Base-by-base conservation (phyloP, 2,797 vertebrate species). In the Chelon auratus region DNA sequence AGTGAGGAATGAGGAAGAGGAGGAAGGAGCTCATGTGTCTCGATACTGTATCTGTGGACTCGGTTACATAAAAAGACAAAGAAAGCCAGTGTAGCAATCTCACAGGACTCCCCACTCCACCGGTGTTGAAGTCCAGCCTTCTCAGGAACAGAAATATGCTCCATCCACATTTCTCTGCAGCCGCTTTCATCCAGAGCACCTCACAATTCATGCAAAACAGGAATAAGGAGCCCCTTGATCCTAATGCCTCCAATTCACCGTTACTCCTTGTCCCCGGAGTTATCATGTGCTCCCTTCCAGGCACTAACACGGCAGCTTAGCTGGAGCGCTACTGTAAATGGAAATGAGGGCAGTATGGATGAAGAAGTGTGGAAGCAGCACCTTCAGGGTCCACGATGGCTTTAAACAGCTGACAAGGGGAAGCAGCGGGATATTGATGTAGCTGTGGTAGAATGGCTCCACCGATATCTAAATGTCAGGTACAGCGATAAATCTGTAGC, bases 341-440 rank as follows among this genome's bases (percentile, higher is more conserved):
- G 63, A 72, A 83, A 76, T 65, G 65, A 84, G 73, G 67, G 66
- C 63, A 65, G 10, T 72, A 63, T 84, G 72, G 82, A 76, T 79
- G 80, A 58, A 64, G 76, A 81, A 64, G 72, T 78, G 75, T 78
- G 40, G 65, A 84, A 79, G 56, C 68, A 62, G 75, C 75, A 72
- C 71, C 67, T 82, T 78, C 53, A 60, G 42, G 63, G 72, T 80
- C 79, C 47, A 68, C 51, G 61, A 75, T 8, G 54, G 78, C 67
- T 85, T 76, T 78, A 77, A 80, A 81, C 36, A 68, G 82, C 71
- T 81, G 78, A 85, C 72, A 53, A 22, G 68, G 53, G 64, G 75
- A 59, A 58, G 69, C 68, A 20, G 68, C 20, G 11, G 55, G 62
- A 42, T 72, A 75, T 63, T 54, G 78, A 87, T 62, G 77, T 59